Evolutionary conservation across 2,797 vertebrate species (phyloP).

Genomic region (Eleutherodactylus coqui): DNA sequence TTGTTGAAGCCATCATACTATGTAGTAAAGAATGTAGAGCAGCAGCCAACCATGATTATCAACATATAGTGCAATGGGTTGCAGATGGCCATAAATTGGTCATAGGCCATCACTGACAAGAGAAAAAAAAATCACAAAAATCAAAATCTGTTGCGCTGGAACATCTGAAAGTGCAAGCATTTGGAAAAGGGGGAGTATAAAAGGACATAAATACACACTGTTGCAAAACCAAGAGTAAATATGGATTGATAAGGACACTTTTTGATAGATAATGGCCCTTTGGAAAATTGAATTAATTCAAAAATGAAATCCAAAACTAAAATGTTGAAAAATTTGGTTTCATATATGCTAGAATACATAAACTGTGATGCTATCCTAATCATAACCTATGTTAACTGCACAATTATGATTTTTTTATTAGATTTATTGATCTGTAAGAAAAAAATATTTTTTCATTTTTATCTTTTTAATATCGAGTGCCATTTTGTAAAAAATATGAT

Average conservation of each 20-base stretch:
- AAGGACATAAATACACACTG: background rate
- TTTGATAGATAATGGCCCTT: background rate
- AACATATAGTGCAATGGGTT: conserved; percentile 40
- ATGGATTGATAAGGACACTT: background rate
- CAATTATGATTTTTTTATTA: too few relatives aligned
- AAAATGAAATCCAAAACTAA: too few relatives aligned
- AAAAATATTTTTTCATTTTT: too few relatives aligned
- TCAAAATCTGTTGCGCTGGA: background rate
- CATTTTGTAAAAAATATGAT: too few relatives aligned
- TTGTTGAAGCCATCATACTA: background rate
- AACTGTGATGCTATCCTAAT: too few relatives aligned
- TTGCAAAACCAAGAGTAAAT: background rate
- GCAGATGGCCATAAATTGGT: conserved; percentile 50
- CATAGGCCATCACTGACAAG: conserved; percentile 57
- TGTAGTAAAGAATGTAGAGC: conserved; percentile 54
- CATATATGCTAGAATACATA: too few relatives aligned
- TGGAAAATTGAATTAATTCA: too few relatives aligned
- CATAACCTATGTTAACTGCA: too few relatives aligned
- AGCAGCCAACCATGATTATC: conserved; percentile 33
- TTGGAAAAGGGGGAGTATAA: conserved; percentile 1
- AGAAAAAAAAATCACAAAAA: conserved; percentile 50
- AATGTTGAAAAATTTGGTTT: too few relatives aligned
- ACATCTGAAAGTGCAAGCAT: conserved; percentile 31
- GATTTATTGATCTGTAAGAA: too few relatives aligned
- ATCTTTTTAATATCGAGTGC: too few relatives aligned